Percentiles rank a stretch among this genome's conserved stretches.
Evolutionary conservation across 2,888 invertebrate species (phyloP).

Genomic region (Encarsia formosa): DNA sequence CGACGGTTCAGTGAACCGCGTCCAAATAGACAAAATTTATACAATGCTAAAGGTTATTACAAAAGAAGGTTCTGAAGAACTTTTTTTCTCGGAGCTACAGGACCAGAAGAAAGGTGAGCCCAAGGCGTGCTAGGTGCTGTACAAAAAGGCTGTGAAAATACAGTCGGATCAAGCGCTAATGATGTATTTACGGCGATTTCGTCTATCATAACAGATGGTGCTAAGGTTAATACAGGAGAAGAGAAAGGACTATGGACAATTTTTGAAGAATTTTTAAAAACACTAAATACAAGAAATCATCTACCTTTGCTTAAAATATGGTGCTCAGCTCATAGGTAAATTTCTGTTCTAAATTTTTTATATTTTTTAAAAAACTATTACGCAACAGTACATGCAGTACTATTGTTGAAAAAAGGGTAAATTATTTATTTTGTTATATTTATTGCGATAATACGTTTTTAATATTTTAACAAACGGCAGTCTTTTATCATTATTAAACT

Average conservation of each 20-base stretch:
- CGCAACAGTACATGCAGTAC: no score
- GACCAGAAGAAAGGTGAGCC: neutral
- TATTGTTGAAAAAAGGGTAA: no score
- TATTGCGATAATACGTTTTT: no score
- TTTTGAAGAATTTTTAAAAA: neutral
- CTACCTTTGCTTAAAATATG: neutral
- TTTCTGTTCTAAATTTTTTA: neutral
- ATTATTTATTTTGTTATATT: no score
- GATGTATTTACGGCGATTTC: neutral
- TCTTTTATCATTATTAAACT: no score
- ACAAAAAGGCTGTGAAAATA: neutral
- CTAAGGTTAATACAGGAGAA: neutral
- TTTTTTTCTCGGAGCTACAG: neutral
- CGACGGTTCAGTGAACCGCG: neutral
- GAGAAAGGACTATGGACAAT: neutral
- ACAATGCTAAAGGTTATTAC: neutral
- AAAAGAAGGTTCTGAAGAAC: neutral
- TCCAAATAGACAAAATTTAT: neutral
- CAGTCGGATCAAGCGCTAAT: neutral
- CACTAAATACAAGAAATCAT: neutral
- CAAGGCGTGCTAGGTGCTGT: neutral
- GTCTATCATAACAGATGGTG: neutral
- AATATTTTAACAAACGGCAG: no score
- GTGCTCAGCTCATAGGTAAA: neutral
- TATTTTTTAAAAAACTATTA: neutral